phyloP scores from a whole-genome alignment of 2,888 invertebrate genomes.

The Tipula lateralis region DNA sequence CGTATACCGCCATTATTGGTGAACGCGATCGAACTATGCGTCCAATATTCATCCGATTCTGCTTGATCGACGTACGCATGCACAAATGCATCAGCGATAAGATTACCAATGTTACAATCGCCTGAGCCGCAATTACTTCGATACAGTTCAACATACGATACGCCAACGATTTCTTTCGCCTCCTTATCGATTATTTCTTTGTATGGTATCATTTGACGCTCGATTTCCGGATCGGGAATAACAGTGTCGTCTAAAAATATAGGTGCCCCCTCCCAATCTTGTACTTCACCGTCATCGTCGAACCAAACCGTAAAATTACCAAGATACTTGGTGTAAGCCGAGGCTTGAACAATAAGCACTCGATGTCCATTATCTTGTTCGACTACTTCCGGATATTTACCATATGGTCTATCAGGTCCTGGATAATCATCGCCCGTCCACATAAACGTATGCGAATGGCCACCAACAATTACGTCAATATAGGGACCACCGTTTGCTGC shows the following conservation, averaged over 20 bases:
- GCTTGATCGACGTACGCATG: constrained; percentile 50
- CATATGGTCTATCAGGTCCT: constrained; percentile 55
- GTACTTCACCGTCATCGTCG: constrained; percentile 59
- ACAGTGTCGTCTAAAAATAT: constrained; percentile 60
- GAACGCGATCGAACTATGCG: constrained; percentile 61
- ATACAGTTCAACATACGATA: constrained; percentile 55
- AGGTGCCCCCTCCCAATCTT: constrained; percentile 59
- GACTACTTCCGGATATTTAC: constrained; percentile 65
- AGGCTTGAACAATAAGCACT: constrained; percentile 64
- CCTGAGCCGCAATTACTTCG: constrained; percentile 52
- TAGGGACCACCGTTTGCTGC: constrained; percentile 60
- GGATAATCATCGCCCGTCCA: constrained; percentile 57
- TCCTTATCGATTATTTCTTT: constrained; percentile 53
- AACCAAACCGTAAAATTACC: constrained; percentile 71
- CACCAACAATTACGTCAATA: constrained; percentile 80
- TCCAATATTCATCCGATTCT: constrained; percentile 54
- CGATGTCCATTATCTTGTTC: constrained; percentile 49
- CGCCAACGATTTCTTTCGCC: constrained; percentile 57
- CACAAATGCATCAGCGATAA: constrained; percentile 67
- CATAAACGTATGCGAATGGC: constrained; percentile 75
- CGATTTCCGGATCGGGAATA: constrained; percentile 55
- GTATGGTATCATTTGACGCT: constrained; percentile 55
- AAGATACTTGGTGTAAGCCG: constrained; percentile 68
- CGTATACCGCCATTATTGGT: constrained; percentile 67
- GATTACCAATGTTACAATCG: constrained; percentile 72